phyloP scores from a whole-genome alignment of 2,113 vertebrate genomes.

The Rhinogobius similis region DNA sequence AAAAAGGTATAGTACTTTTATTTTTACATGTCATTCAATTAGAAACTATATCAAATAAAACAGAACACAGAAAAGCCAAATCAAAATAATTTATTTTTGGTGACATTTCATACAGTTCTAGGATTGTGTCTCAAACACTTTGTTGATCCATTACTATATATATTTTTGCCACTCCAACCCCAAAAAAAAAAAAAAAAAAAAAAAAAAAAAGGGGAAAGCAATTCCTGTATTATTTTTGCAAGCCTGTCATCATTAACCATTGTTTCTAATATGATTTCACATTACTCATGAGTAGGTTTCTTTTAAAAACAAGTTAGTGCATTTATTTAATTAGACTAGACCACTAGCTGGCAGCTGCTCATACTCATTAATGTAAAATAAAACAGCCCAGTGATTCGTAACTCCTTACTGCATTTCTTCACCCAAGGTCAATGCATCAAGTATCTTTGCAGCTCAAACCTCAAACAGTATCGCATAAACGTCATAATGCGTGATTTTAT shows the following conservation, averaged over 20 bases:
- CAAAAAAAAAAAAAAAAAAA: slow-evolving; percentile 71
- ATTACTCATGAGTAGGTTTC: slow-evolving; percentile 73
- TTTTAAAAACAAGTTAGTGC: slow-evolving; percentile 80
- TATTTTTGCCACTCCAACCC: slow-evolving; percentile 73
- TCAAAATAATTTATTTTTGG: slow-evolving; percentile 86
- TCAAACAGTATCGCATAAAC: slow-evolving; percentile 66
- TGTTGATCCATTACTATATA: slow-evolving; percentile 73
- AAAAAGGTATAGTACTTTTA: no score
- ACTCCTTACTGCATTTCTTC: slow-evolving; percentile 75
- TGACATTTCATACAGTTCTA: slow-evolving; percentile 81
- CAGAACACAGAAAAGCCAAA: slow-evolving; percentile 72
- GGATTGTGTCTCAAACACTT: slow-evolving; percentile 82
- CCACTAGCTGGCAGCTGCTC: slow-evolving; percentile 75
- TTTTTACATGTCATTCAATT: no score
- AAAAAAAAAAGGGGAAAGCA: slow-evolving; percentile 60
- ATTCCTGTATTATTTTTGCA: slow-evolving; percentile 70
- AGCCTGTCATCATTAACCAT: slow-evolving; percentile 78
- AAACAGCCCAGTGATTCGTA: slow-evolving; percentile 77
- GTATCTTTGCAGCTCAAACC: slow-evolving; percentile 72
- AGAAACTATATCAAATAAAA: not conserved
- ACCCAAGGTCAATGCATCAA: slow-evolving; percentile 77
- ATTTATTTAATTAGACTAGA: slow-evolving; percentile 80
- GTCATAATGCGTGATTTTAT: slow-evolving; percentile 72
- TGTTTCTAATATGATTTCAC: slow-evolving; percentile 79
- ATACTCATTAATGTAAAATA: slow-evolving; percentile 70